Percentiles rank a stretch among this genome's conserved stretches.
Evolutionary conservation across 2,888 invertebrate species (phyloP).

Genomic region (Aelia acuminata): DNA sequence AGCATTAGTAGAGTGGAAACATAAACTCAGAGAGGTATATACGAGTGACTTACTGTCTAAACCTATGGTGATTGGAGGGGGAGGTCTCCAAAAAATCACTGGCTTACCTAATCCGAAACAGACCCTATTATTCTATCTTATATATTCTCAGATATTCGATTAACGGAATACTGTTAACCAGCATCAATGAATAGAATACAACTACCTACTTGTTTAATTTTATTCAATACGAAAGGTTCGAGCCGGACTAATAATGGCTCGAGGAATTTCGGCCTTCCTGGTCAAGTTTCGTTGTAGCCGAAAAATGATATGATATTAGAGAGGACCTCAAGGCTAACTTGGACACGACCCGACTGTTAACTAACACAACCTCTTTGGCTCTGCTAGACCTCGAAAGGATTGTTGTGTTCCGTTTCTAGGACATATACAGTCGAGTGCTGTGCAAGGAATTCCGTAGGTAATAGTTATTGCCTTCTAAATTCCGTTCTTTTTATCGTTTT

Average conservation of each 20-base stretch:
- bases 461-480: slow-evolving; percentile 1
- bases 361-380: slow-evolving; percentile 13
- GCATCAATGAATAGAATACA: too few relatives aligned
- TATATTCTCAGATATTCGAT: too few relatives aligned
- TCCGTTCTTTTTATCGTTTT: background rate
- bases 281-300: background rate
- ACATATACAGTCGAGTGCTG: background rate
- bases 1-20: too few relatives aligned
- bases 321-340: background rate
- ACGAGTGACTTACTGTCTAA: too few relatives aligned
- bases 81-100: too few relatives aligned
- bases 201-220: too few relatives aligned
- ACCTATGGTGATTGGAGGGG: too few relatives aligned
- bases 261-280: background rate
- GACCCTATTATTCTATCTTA: too few relatives aligned
- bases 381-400: background rate
- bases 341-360: background rate
- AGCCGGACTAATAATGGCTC: background rate
- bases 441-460: background rate
- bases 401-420: background rate
- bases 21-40: too few relatives aligned
- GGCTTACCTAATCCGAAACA: too few relatives aligned
- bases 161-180: too few relatives aligned
- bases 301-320: slow-evolving; percentile 15
- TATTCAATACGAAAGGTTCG: background rate